Conservation (phyloP, 2,888 invertebrate species). For the Galerucella calmariensis region DNA sequence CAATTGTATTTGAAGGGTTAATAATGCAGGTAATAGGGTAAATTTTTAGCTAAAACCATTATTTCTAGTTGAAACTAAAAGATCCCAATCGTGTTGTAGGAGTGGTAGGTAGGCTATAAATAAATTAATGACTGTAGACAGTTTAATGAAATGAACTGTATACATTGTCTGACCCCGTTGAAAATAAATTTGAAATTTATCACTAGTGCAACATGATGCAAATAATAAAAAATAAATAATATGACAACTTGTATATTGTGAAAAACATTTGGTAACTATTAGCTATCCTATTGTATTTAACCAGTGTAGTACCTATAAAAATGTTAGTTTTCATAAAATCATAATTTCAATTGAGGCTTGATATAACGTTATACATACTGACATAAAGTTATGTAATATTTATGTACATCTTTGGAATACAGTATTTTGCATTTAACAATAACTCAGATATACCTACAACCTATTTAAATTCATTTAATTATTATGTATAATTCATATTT, state of each 20-base stretch:
- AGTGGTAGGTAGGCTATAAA: constrained; percentile 18
- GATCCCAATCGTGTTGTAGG: constrained; percentile 1
- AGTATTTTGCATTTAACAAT: not conserved
- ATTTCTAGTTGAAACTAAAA: not conserved
- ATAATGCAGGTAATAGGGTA: not conserved
- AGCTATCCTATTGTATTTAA: too few species aligned
- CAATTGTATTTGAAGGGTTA: not conserved
- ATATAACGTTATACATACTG: not conserved
- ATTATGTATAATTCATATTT: too few species aligned
- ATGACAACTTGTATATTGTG: not conserved
- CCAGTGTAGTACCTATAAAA: too few species aligned
- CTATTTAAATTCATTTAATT: not conserved
- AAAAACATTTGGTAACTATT: not conserved
- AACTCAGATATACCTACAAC: not conserved
- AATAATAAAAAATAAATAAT: not conserved
- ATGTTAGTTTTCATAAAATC: too few species aligned
- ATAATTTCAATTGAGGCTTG: too few species aligned
- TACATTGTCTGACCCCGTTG: constrained; percentile 8
- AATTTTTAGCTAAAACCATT: not conserved
- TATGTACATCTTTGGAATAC: not conserved
- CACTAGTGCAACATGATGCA: constrained; percentile 7
- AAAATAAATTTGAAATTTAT: not conserved
- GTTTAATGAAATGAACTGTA: constrained; percentile 20
- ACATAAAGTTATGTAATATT: not conserved
- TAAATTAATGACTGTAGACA: constrained; percentile 18